Percentiles rank a stretch among this genome's conserved stretches.
Conservation (phyloP, 2,888 invertebrate species). For the Aleiodes alternator region DNA sequence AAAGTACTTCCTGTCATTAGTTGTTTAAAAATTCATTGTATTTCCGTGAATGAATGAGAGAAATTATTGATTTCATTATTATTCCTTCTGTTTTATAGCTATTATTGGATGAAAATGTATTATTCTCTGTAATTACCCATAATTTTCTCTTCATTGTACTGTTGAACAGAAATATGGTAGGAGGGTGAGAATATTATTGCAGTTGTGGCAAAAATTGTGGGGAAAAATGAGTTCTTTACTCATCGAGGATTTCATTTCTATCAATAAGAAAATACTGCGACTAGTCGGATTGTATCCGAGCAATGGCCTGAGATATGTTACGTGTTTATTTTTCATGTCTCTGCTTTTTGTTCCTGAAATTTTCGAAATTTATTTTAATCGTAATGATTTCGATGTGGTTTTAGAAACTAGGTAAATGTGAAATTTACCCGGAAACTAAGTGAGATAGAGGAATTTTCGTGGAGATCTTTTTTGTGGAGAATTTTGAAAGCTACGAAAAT, state of each 20-base stretch:
- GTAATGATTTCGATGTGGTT: conserved; percentile 57
- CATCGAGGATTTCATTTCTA: conserved; percentile 79
- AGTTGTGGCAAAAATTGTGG: background rate
- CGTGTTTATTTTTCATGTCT: conserved; percentile 57
- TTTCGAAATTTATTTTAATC: conserved; percentile 57
- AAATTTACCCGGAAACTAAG: background rate
- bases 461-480: too few species aligned
- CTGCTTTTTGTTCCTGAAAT: conserved; percentile 63
- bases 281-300: conserved; percentile 65
- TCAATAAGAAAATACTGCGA: conserved; percentile 76
- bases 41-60: too few species aligned
- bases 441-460: too few species aligned
- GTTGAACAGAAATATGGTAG: background rate
- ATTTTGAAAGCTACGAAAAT: background rate
- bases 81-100: too few species aligned
- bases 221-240: conserved; percentile 44
- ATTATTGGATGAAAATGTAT: background rate
- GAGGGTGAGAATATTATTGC: too few species aligned
- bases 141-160: background rate
- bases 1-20: too few species aligned
- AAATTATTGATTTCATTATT: too few species aligned
- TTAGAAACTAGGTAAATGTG: conserved; percentile 63
- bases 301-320: conserved; percentile 54
- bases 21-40: too few species aligned
- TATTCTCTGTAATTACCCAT: background rate